phyloP scores from a whole-genome alignment of 2,888 invertebrate species.

The Drosophila quinaria region DNA sequence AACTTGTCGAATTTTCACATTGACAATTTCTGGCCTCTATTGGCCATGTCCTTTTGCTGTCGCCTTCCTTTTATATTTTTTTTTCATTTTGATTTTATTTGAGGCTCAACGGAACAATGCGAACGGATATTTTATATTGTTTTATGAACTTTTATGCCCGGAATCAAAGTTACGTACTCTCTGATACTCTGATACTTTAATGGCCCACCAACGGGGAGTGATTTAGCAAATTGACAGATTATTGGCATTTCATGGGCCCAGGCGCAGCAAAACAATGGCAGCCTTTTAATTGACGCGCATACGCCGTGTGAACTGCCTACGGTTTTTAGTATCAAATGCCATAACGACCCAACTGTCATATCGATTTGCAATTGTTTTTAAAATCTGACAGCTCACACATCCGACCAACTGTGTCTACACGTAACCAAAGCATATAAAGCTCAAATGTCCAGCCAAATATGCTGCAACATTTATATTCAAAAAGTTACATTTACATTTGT shows the following conservation, averaged over 20 bases:
- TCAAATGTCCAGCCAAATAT: not conserved
- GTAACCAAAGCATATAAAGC: not conserved
- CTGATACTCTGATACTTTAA: conserved; percentile 44
- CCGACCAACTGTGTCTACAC: not conserved
- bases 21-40: conserved; percentile 64
- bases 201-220: conserved; percentile 66
- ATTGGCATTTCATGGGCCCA: conserved; percentile 69
- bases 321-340: conserved; percentile 11
- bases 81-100: conserved; percentile 35
- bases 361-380: conserved; percentile 30
- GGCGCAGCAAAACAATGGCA: conserved; percentile 28
- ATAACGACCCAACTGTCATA: conserved; percentile 26
- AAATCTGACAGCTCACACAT: conserved; percentile 13
- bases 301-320: conserved; percentile 29
- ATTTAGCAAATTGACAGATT: conserved; percentile 80
- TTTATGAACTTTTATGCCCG: conserved; percentile 68
- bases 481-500: not conserved
- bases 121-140: conserved; percentile 71
- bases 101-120: conserved; percentile 34
- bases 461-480: not conserved
- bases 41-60: conserved; percentile 61
- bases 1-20: conserved; percentile 73
- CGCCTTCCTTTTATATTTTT: conserved; percentile 15
- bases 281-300: conserved; percentile 56
- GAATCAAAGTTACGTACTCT: conserved; percentile 38